Base-by-base conservation (phyloP, 1,140 invertebrate species). In the Apis dorsata region DNA sequence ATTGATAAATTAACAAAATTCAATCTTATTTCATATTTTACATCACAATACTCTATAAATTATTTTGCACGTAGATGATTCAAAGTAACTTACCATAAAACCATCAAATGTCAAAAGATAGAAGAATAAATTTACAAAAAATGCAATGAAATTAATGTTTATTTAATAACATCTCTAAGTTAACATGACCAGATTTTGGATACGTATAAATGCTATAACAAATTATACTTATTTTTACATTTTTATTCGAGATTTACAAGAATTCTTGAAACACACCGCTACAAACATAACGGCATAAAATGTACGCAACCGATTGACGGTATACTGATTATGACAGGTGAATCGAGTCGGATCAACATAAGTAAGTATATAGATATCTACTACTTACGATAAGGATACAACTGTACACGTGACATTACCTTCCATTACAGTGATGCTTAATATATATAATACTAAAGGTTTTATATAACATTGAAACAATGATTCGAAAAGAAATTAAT, bases 391-490 rank as follows among this genome's bases (percentile, higher is more conserved):
- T 44, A 44, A 44, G 44, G 15, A 44, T 12, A 8, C 24, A 70
- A 70, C 49, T 60, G 44, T 62, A 79, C 77, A 79, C 77, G 77
- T 79, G 77, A 79, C 77, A 59, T 17, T n/a, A 21, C 12, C 63
- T 55, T 53, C 17, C 15, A 11, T 2, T 17, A 28, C 49, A 71
- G 71, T 63, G 62, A 10, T 44, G 5, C 63, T 68, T 28, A 68
- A 68, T 24, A 68, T 17, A 0, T 2, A 11, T 24, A 17, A 62
- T 51, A 55, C 12, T 55, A 55, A 55, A 55, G 5, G 53, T 51
- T 49, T 19, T 28, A 53, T 24, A 9, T 51, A 51, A 70, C 68
- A 15, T 8, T 12, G 8, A 19, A 53, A 71, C 9, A 4, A 69
- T 13, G 13, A 3, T n/a, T 49, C 15, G n/a, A 11, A 15, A 49